Conservation (phyloP, 1,140 invertebrate genomes). For the Aphelenchoides fujianensis region DNA sequence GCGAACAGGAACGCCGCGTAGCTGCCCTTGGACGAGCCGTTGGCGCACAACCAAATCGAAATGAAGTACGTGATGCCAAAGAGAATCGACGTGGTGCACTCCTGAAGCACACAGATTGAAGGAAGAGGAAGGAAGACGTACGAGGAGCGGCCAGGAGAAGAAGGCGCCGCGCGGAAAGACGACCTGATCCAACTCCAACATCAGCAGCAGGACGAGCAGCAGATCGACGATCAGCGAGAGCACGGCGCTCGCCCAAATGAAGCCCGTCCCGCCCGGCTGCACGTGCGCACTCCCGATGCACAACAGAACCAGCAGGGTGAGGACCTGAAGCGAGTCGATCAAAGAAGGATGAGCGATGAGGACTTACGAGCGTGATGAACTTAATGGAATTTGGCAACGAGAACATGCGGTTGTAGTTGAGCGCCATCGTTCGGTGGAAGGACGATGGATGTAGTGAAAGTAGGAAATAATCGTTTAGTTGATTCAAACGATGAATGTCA, state of each 20-base stretch:
- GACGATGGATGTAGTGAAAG: too few species aligned
- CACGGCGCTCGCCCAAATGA: conserved; percentile 33
- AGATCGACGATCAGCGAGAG: conserved; percentile 31
- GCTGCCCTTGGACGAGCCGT: conserved; percentile 16
- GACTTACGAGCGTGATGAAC: background rate
- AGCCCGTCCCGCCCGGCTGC: conserved; percentile 30
- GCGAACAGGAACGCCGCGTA: conserved; percentile 22
- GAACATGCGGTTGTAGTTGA: background rate
- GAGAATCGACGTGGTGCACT: conserved; percentile 31
- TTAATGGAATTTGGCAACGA: background rate
- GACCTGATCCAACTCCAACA: conserved; percentile 27
- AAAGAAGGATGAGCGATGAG: background rate
- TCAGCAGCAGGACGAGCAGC: conserved; percentile 20
- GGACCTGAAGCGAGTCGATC: conserved; percentile 15
- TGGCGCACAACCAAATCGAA: conserved; percentile 35
- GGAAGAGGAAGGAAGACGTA: conserved; percentile 4
- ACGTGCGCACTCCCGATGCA: conserved; percentile 14
- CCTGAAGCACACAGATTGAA: conserved; percentile 19
- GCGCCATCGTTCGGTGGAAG: background rate
- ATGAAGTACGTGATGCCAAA: conserved; percentile 41
- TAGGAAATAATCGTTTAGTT: too few species aligned
- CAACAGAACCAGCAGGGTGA: conserved; percentile 24
- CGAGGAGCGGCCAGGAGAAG: conserved; percentile 31
- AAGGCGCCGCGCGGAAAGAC: conserved; percentile 26
- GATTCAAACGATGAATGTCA: too few species aligned